Conservation (phyloP, 2,888 invertebrate genomes). For the Luffia ferchaultella region DNA sequence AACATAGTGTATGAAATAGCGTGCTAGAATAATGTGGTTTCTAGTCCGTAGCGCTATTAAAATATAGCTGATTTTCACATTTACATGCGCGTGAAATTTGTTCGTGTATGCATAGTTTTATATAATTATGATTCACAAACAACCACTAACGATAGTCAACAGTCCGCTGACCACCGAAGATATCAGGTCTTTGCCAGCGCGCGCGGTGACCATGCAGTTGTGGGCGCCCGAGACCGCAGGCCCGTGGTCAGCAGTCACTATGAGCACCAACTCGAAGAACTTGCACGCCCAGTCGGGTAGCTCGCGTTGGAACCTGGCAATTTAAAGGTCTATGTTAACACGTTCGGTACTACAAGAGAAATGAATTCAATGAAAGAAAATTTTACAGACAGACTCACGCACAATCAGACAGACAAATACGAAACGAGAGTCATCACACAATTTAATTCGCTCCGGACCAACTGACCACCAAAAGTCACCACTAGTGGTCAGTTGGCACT, state of each 20-base stretch:
- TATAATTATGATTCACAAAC: not conserved
- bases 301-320: constrained; percentile 86
- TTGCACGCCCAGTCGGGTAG: constrained; percentile 93
- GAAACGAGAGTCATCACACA: not conserved
- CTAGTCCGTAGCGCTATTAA: too few relatives aligned
- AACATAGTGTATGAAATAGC: too few relatives aligned
- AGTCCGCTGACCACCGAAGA: constrained; percentile 96
- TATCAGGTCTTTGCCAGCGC: constrained; percentile 97
- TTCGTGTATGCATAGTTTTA: too few relatives aligned
- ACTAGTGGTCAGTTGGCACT: too few relatives aligned
- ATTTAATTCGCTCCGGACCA: too few relatives aligned
- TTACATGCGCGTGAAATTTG: too few relatives aligned
- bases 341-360: not conserved
- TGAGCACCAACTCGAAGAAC: constrained; percentile 98
- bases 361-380: not conserved
- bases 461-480: too few relatives aligned
- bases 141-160: constrained; percentile 87
- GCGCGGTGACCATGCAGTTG: constrained; percentile 97
- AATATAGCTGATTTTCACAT: too few relatives aligned
- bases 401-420: not conserved
- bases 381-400: not conserved
- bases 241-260: constrained; percentile 99
- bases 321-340: too few relatives aligned
- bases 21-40: too few relatives aligned
- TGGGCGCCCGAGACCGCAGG: constrained; percentile 99